These are phyloP conservation scores for Tenthredo livida DNA, from an alignment of 2,888 invertebrate species.

Conservation along the genomic window DNA sequence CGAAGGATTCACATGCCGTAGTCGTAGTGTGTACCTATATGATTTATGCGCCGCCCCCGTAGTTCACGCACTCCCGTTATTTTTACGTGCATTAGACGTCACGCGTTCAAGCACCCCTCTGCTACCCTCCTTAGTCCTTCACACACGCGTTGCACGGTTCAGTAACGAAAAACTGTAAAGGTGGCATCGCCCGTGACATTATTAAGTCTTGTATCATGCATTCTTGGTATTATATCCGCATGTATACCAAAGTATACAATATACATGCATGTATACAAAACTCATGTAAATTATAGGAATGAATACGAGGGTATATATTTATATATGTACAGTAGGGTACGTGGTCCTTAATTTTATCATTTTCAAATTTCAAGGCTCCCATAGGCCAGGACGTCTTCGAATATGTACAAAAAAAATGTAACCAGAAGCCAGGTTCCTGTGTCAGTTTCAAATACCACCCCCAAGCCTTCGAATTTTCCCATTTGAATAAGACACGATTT, in stretches of 20 bases:
- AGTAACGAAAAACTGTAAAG: slow-evolving; percentile 48
- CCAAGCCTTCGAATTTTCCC: too few species aligned
- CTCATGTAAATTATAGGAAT: not conserved
- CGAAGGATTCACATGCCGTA: slow-evolving; percentile 38
- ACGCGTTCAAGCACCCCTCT: slow-evolving; percentile 47
- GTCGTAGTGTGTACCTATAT: slow-evolving; percentile 24
- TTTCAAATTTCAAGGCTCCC: too few species aligned
- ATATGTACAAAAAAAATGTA: too few species aligned
- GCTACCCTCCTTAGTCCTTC: not conserved
- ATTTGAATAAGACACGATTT: too few species aligned
- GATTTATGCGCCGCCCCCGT: slow-evolving; percentile 35
- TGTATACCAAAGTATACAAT: not conserved
- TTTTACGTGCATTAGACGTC: slow-evolving; percentile 51
- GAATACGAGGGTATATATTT: not conserved
- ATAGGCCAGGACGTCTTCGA: too few species aligned
- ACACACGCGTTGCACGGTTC: slow-evolving; percentile 36
- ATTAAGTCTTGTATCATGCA: slow-evolving; percentile 7
- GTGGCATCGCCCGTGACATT: slow-evolving; percentile 48
- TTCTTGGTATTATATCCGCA: not conserved
- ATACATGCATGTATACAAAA: not conserved
- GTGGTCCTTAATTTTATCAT: too few species aligned
- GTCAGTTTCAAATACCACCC: too few species aligned
- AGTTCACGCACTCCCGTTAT: slow-evolving; percentile 54
- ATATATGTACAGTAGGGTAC: not conserved
- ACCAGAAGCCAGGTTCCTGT: too few species aligned